A percentile compares a stretch with the other conserved stretches of the same genome.
Conservation (phyloP, 2,888 invertebrate genomes). For the Polietes domitor region DNA sequence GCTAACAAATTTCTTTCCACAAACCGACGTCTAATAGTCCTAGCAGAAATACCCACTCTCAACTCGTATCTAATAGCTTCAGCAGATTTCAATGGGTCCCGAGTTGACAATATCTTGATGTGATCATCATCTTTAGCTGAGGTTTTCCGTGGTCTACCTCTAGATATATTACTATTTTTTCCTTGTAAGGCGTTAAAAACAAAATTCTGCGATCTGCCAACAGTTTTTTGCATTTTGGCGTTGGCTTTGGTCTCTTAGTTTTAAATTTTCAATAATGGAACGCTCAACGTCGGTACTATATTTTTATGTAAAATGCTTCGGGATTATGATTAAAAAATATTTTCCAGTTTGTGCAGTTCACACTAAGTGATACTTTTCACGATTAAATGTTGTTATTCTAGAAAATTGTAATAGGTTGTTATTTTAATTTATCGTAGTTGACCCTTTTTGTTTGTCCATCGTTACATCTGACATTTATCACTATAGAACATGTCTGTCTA, state of each 20-base stretch:
- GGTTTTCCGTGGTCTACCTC: conserved; percentile 31
- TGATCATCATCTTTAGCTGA: conserved; percentile 22
- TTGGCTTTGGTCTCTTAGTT: conserved; percentile 17
- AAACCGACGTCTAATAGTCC: background rate
- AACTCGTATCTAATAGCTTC: background rate
- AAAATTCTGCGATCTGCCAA: conserved; percentile 34
- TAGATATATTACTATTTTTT: background rate
- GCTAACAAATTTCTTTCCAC: background rate
- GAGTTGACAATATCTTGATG: background rate
- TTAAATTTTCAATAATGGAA: conserved; percentile 14
- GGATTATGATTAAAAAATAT: background rate
- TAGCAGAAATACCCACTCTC: background rate
- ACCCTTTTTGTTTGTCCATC: background rate
- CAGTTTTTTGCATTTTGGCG: conserved; percentile 29
- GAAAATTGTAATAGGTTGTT: background rate
- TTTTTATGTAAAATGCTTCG: background rate
- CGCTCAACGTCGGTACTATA: background rate
- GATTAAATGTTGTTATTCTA: background rate
- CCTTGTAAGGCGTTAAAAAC: conserved; percentile 22
- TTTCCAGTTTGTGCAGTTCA: background rate
- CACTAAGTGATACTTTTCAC: background rate
- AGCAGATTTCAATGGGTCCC: background rate
- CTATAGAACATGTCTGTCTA: background rate
- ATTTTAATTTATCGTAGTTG: background rate
- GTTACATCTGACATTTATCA: background rate